Base-by-base conservation (phyloP, 2,113 vertebrate genomes). In the Condylura cristata region DNA sequence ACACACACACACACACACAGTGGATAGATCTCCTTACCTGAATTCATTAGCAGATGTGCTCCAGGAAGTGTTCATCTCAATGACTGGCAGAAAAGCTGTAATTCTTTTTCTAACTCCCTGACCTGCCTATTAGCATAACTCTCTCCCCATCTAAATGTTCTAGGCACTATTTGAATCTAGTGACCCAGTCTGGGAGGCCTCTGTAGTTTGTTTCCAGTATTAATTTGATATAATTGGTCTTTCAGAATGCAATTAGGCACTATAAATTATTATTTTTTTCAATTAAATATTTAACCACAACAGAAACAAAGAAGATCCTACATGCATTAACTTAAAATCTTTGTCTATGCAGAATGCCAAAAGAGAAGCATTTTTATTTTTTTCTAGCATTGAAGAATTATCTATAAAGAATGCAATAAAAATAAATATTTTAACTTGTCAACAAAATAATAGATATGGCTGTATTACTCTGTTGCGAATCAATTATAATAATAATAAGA, bases 401-500 rank as follows among this genome's bases (percentile, higher is more conserved):
- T 97, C 89, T 96, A 86, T 93, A 98, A 97, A 92, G 87, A 98
- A 96, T 85, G 82, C 28, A 97, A 96, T 97, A 98, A 97, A 98
- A 98, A 92, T 96, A 96, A 97, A 96, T 97, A 97, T 97, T 98
- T 98, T 97, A 97, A 97, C 94, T 97, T 98, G 98, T 98, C 97
- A 97, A 97, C 96, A 98, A 87, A 97, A 76, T 97, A 97, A 98
- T 97, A 97, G 95, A 97, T 97, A 93, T 95, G 95, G 56, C 91
- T 96, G 89, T 96, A 98, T 98, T 97, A 95, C 58, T 96, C 89
- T 86, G 80, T 75, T 98, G 98, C 96, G 98, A 98, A 98, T 98
- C 96, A 98, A 98, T 98, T 98, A 98, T 91, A 97, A 78, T 94
- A 98, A 97, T 98, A 97, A 98, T 97, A 96, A 97, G 98, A 98